A percentile compares a stretch with the other conserved stretches of the same genome.
These are phyloP conservation scores for Synergus gifuensis DNA, from an alignment of 2,888 invertebrate species.

Conservation along the genomic window DNA sequence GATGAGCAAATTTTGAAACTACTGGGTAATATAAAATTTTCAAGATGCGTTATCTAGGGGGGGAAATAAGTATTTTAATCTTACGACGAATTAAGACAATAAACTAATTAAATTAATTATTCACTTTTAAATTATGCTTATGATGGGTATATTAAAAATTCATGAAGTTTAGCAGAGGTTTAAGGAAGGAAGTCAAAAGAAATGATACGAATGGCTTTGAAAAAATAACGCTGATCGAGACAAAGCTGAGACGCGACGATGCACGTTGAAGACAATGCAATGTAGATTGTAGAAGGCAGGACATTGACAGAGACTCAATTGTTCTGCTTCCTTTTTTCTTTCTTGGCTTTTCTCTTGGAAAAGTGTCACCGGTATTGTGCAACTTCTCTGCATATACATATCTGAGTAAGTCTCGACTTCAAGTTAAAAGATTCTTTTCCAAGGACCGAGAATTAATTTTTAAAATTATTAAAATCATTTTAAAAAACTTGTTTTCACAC, in stretches of 20 bases:
- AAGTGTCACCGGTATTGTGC: slow-evolving; percentile 8
- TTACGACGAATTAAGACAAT: not conserved
- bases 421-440: not conserved
- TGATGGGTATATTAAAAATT: not conserved
- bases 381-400: not conserved
- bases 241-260: slow-evolving; percentile 4
- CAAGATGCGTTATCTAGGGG: too few species aligned
- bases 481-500: not conserved
- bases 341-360: slow-evolving; percentile 10
- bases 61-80: not conserved
- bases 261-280: not conserved
- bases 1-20: too few species aligned
- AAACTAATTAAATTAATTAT: not conserved
- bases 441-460: not conserved
- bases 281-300: slow-evolving; percentile 22
- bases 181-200: not conserved
- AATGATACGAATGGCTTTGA: not conserved
- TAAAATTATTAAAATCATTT: too few species aligned
- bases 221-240: slow-evolving; percentile 24
- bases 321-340: not conserved
- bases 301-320: slow-evolving; percentile 16
- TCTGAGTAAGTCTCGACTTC: not conserved
- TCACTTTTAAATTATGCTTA: not conserved
- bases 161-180: too few species aligned
- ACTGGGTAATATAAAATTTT: too few species aligned